A percentile compares a stretch with the other conserved stretches of the same genome.
phyloP scores from a whole-genome alignment of 2,113 vertebrate genomes.

The Emydocephalus ijimae region DNA sequence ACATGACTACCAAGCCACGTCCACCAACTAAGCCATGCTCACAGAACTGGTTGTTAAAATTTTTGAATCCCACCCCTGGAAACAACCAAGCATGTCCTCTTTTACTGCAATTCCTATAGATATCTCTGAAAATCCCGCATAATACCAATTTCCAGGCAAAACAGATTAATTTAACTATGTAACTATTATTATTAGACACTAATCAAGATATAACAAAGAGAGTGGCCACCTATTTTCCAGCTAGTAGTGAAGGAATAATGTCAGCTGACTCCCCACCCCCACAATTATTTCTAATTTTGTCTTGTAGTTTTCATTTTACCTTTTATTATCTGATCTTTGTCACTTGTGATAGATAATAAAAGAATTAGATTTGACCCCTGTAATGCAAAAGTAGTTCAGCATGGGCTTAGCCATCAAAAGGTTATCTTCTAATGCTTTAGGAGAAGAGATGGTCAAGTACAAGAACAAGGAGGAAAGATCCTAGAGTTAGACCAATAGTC shows the following conservation, averaged over 20 bases:
- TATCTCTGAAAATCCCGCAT: not conserved
- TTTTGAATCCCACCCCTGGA: too few relatives aligned
- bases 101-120: not conserved
- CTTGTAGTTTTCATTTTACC: not conserved
- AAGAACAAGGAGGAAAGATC: not conserved
- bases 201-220: not conserved
- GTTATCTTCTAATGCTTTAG: not conserved
- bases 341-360: not conserved
- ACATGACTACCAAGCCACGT: too few relatives aligned
- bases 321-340: not conserved
- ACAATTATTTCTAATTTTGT: not conserved
- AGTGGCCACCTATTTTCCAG: not conserved
- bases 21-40: too few relatives aligned
- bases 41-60: too few relatives aligned
- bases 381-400: not conserved
- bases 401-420: not conserved
- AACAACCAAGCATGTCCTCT: not conserved
- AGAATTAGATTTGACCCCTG: not conserved
- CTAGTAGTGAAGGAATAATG: not conserved
- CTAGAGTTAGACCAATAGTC: not conserved
- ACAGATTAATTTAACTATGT: not conserved
- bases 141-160: not conserved
- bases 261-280: not conserved
- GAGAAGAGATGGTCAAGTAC: not conserved
- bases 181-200: not conserved